Conservation (phyloP, 2,797 vertebrate species). For the Sebastes paucispinis region DNA sequence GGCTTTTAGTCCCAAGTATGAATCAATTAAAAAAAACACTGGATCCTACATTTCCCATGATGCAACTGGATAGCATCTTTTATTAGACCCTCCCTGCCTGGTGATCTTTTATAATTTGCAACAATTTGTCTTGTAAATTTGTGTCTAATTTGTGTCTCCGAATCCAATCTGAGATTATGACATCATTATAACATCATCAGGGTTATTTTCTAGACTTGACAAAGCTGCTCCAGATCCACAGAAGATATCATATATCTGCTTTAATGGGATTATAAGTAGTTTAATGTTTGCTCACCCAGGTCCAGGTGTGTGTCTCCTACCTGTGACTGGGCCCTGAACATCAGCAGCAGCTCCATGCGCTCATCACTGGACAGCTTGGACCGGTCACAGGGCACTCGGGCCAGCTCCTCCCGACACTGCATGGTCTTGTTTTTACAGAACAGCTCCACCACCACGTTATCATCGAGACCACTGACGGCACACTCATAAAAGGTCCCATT, state of each 20-base stretch:
- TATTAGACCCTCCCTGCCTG: not conserved
- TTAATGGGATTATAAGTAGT: not conserved
- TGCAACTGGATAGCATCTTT: not conserved
- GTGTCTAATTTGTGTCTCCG: not conserved
- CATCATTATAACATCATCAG: not conserved
- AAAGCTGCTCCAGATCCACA: not conserved
- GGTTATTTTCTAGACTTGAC: not conserved
- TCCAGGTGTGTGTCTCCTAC: conserved; percentile 71
- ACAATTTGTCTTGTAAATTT: not conserved
- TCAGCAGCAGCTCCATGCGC: conserved; percentile 84
- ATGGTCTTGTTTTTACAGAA: conserved; percentile 86
- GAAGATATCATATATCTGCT: not conserved
- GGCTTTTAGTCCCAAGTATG: too few relatives aligned
- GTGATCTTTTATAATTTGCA: not conserved
- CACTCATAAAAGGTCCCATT: conserved; percentile 94
- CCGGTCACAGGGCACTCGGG: conserved; percentile 85
- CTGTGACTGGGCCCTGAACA: conserved; percentile 93
- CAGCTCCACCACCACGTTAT: conserved; percentile 75
- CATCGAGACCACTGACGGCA: conserved; percentile 88
- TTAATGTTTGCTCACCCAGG: not conserved
- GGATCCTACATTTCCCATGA: not conserved
- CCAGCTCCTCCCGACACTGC: conserved; percentile 83
- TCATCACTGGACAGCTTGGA: conserved; percentile 80
- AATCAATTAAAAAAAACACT: too few relatives aligned
- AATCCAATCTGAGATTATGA: not conserved